These are phyloP conservation scores for Drosophila yooni DNA, from an alignment of 2,888 invertebrate genomes.

Conservation along the genomic window DNA sequence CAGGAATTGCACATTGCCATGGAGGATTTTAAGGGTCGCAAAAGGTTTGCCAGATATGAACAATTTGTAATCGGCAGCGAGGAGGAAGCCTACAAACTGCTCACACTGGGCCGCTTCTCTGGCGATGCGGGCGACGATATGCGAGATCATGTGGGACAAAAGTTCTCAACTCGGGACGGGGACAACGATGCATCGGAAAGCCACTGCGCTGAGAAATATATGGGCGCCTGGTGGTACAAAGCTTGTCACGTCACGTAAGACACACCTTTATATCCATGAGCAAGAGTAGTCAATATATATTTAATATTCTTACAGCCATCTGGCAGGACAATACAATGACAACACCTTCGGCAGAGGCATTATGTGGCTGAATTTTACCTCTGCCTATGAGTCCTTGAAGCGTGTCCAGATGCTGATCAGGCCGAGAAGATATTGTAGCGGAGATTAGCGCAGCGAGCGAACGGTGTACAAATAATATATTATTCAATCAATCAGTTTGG, in stretches of 20 bases:
- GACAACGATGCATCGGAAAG: slow-evolving; percentile 88
- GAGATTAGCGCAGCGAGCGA: not conserved
- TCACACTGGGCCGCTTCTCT: slow-evolving; percentile 87
- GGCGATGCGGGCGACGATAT: slow-evolving; percentile 90
- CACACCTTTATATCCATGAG: not conserved
- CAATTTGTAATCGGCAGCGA: slow-evolving; percentile 89
- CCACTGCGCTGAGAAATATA: slow-evolving; percentile 88
- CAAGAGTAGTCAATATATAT: not conserved
- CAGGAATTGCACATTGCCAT: slow-evolving; percentile 88
- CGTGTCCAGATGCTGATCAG: slow-evolving; percentile 89
- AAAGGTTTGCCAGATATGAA: slow-evolving; percentile 87
- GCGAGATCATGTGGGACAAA: slow-evolving; percentile 88
- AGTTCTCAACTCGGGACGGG: slow-evolving; percentile 88
- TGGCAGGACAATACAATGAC: slow-evolving; percentile 88
- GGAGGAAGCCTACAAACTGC: slow-evolving; percentile 88
- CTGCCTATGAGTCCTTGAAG: slow-evolving; percentile 84
- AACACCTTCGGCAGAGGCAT: slow-evolving; percentile 87
- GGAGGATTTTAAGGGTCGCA: slow-evolving; percentile 87
- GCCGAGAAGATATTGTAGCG: slow-evolving; percentile 79
- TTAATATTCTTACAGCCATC: slow-evolving; percentile 85
- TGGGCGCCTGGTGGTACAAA: slow-evolving; percentile 91
- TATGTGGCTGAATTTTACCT: not conserved
- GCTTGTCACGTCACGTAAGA: slow-evolving; percentile 88
- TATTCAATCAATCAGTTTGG: not conserved
- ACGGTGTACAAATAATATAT: not conserved